Evolutionary conservation across 2,113 vertebrate species (phyloP), one percentile per base, ranked within the genome.

Genomic region (Aptenodytes forsteri): DNA sequence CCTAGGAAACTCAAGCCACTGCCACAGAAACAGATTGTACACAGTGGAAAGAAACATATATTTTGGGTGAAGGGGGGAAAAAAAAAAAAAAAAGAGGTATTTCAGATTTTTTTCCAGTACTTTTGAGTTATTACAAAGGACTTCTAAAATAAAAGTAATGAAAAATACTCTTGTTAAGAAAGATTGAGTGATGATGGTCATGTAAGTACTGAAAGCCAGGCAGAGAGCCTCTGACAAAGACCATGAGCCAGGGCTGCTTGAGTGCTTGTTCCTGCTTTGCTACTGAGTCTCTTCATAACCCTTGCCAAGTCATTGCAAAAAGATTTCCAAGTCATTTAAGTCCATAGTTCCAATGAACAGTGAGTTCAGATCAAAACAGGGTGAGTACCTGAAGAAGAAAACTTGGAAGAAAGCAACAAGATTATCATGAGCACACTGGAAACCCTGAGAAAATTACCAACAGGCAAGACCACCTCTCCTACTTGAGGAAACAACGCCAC

Each of bases 1-100:
- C 96, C 98, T 94, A 96, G 97, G 96, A 95, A 98, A 97, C 96
- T 47, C 93, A 87, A 96, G 85, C 91, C 91, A 95, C 93, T 96
- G 93, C 88, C 96, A 96, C 96, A 94, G 95, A 95, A 97, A 97
- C 96, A 96, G 97, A 94, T 85, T 93, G 94, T 97, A 97, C 95
- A 96, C 91, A 93, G 87, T 87, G 70, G 94, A 97, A 96, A 73
- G 91, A 97, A 97, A 97, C 87, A 97, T 92, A 77, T 86, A 96
- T 93, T 95, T 93, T 85, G 61, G 87, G 86, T 90, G 91, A 88
- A 86, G 49, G 61, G 25, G 7, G 0, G 1, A 4, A 2, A 14
- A 34, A 32, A 18, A 52, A 40, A 44, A 49, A 47, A 72, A 38
- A 80, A 70, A 62, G 15, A 83, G 27, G 8, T 71, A 62, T 93